Percentiles rank a stretch among this genome's conserved stretches.
phyloP scores from a whole-genome alignment of 2,797 vertebrate genomes.

The Acipenser transmontanus region DNA sequence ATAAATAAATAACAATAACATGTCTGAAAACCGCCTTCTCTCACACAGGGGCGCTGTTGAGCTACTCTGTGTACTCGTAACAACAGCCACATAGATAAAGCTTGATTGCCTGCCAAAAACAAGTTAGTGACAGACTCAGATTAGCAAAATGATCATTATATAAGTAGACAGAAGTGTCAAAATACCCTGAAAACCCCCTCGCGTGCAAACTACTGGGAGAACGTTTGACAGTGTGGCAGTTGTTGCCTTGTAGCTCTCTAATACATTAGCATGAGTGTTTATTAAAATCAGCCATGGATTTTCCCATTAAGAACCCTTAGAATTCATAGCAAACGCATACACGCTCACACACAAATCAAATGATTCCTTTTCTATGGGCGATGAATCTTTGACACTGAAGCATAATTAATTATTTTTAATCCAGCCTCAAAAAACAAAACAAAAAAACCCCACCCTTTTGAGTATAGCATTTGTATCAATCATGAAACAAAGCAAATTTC shows the following conservation, averaged over 20 bases:
- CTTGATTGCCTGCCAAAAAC: not conserved
- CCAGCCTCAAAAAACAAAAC: too few relatives aligned
- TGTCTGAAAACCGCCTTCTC: conserved; percentile 13
- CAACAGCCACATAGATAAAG: not conserved
- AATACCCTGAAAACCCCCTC: conserved; percentile 4
- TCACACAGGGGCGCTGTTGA: conserved; percentile 40
- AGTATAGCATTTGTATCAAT: too few relatives aligned
- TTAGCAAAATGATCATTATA: conserved; percentile 29
- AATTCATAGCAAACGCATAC: too few relatives aligned
- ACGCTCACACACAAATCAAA: too few relatives aligned
- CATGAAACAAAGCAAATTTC: too few relatives aligned
- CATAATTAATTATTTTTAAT: too few relatives aligned
- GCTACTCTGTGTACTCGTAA: conserved; percentile 14
- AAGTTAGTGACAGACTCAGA: conserved; percentile 8
- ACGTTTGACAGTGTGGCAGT: conserved; percentile 19
- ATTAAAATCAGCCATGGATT: conserved; percentile 9
- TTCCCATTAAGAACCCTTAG: too few relatives aligned
- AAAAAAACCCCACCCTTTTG: too few relatives aligned
- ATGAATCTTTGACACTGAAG: too few relatives aligned
- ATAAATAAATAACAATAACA: too few relatives aligned
- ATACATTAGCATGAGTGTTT: conserved; percentile 19
- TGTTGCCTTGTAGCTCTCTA: conserved; percentile 11
- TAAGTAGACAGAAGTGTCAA: conserved; percentile 18
- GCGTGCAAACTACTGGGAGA: not conserved
- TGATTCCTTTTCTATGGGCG: too few relatives aligned